Percentiles rank a stretch among this genome's conserved stretches.
Conservation (phyloP, 1,140 invertebrate species). For the Calephelis nemesis region DNA sequence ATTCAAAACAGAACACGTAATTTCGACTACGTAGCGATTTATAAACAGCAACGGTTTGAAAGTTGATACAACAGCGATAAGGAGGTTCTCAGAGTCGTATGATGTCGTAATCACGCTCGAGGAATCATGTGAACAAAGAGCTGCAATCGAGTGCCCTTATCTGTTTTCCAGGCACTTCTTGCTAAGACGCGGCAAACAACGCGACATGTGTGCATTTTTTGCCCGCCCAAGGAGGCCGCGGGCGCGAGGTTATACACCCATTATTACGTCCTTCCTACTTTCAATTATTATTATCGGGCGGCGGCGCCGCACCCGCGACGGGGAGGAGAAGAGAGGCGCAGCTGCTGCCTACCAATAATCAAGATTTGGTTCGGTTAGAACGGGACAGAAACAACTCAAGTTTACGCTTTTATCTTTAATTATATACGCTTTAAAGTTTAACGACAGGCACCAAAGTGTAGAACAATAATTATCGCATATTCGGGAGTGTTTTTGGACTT, state of each 20-base stretch:
- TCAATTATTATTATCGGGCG: constrained; percentile 79
- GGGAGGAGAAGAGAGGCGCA: constrained; percentile 77
- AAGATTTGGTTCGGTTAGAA: constrained; percentile 64
- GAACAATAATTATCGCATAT: constrained; percentile 7
- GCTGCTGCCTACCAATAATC: constrained; percentile 79
- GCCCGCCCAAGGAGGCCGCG: constrained; percentile 78
- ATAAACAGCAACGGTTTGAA: constrained; percentile 41
- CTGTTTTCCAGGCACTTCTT: constrained; percentile 32
- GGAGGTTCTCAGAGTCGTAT: constrained; percentile 35
- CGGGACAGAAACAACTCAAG: constrained; percentile 55
- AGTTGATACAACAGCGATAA: constrained; percentile 25
- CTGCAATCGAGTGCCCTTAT: constrained; percentile 41
- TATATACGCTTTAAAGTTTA: constrained; percentile 1
- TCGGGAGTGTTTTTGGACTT: constrained; percentile 5
- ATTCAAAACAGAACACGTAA: constrained; percentile 16
- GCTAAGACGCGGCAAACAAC: constrained; percentile 44
- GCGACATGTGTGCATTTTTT: constrained; percentile 78
- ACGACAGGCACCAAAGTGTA: not conserved
- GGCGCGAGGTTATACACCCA: constrained; percentile 78
- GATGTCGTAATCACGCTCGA: constrained; percentile 38
- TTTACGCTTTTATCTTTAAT: not conserved
- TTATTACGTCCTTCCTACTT: constrained; percentile 79
- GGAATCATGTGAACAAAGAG: constrained; percentile 48
- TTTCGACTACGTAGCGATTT: constrained; percentile 14
- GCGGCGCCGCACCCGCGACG: constrained; percentile 72